Evolutionary conservation across 2,113 vertebrate species (phyloP).

Genomic region (Channa maculata): DNA sequence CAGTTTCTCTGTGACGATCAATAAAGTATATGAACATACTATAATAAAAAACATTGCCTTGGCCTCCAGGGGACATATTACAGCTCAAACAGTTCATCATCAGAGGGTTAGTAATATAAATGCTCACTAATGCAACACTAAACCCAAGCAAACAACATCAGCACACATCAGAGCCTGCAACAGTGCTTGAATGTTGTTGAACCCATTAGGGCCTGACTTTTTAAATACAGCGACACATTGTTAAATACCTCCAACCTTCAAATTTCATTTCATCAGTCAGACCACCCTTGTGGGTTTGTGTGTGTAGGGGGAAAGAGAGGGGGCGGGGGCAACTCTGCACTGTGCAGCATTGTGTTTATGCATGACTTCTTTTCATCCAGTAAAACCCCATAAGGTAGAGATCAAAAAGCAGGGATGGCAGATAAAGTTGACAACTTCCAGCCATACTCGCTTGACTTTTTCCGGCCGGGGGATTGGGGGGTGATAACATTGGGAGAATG

Average conservation of each 20-base stretch:
- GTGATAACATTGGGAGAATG: conserved; percentile 43
- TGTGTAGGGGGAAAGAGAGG: neutral
- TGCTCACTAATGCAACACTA: too few species aligned
- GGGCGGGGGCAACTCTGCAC: neutral
- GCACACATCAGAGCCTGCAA: too few species aligned
- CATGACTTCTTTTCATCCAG: conserved; percentile 38
- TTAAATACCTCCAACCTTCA: neutral
- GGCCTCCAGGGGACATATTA: too few species aligned
- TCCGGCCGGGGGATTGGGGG: conserved; percentile 1
- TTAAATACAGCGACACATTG: neutral
- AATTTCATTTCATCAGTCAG: neutral
- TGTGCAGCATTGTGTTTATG: conserved; percentile 23
- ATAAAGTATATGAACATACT: too few species aligned
- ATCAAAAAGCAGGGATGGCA: conserved; percentile 49
- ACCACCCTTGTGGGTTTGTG: neutral
- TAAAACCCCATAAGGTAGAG: conserved; percentile 52
- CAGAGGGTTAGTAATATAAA: too few species aligned
- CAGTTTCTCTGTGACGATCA: too few species aligned
- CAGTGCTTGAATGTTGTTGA: neutral
- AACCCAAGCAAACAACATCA: too few species aligned
- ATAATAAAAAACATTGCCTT: too few species aligned
- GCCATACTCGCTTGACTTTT: conserved; percentile 33
- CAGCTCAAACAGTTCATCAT: too few species aligned
- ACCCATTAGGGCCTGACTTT: too few species aligned
- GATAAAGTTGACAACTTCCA: conserved; percentile 67